Evolutionary conservation across 2,113 vertebrate species (phyloP).

Genomic region (Embiotoca jacksoni): DNA sequence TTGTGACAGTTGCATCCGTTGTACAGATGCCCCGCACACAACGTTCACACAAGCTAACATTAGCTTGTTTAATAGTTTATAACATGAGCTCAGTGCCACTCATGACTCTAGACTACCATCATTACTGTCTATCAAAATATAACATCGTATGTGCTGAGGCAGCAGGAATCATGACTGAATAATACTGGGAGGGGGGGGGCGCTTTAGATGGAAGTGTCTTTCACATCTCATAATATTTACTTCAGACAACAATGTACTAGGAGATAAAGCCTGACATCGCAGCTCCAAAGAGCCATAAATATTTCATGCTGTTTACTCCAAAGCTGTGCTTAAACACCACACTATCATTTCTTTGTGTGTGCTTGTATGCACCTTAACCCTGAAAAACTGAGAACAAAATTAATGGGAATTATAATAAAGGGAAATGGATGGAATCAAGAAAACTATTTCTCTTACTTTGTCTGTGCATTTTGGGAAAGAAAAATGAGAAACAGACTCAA

Average conservation of each 20-base stretch:
- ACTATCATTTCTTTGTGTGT: neutral
- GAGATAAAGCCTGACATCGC: slow-evolving; percentile 10
- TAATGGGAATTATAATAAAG: neutral
- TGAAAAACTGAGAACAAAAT: slow-evolving; percentile 28
- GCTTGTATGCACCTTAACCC: slow-evolving; percentile 2
- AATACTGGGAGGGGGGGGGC: neutral
- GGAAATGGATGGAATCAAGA: neutral
- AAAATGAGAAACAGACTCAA: neutral
- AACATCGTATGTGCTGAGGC: neutral
- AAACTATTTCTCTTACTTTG: neutral
- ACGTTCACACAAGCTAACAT: neutral
- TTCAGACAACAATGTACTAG: slow-evolving; percentile 19
- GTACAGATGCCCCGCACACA: neutral
- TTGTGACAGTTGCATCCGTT: neutral
- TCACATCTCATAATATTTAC: slow-evolving; percentile 2
- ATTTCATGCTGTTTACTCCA: slow-evolving; percentile 52
- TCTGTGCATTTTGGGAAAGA: neutral
- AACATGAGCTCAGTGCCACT: no score
- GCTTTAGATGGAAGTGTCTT: neutral
- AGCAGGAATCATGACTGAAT: no score
- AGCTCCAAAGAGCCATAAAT: slow-evolving; percentile 34
- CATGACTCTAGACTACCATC: no score
- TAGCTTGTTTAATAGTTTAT: no score
- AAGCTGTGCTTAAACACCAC: slow-evolving; percentile 32
- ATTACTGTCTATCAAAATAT: no score